Base-by-base conservation (phyloP, 2,113 vertebrate species). In the Sardina pilchardus region DNA sequence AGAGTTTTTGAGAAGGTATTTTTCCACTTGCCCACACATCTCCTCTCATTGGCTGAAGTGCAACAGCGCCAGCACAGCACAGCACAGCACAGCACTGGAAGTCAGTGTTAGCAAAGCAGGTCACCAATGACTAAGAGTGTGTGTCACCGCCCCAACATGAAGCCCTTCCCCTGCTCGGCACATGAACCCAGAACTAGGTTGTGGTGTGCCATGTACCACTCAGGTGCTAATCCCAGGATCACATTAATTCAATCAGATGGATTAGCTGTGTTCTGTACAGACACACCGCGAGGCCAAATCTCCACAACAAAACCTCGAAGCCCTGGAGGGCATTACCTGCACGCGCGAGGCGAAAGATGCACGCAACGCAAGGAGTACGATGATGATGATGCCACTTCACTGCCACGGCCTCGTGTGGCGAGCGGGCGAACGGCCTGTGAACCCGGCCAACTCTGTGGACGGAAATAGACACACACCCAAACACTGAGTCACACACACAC, bases 211-310 rank as follows among this genome's bases (percentile, higher is more conserved):
- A 78, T 78, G 71, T 17, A 78, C 71, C 71, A 16, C 71, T 78
- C 71, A 78, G 71, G 90, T 92, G 91, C 94, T 94, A 93, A 96
- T 93, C 88, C 87, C 83, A 47, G 88, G 86, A 88, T 89, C 83
- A 59, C 85, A 92, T 92, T 93, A 90, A 94, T 90, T 91, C 84
- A 93, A 92, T 93, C 90, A 86, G 24, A 44, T 26, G 89, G 91
- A 94, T 94, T 91, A 91, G 82, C 85, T 84, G 44, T 44, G 83
- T 84, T 59, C 71, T 85, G 81, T 26, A 30, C 0, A 42, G 14
- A 84, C 81, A 86, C 83, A 82, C 45, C 14, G 56, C 34, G 21
- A 43, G 75, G 85, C 63, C 26, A 48, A 48, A 36, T 24, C 39
- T 81, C 83, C 16, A 78, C 71, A 36, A 36, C 30, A 36, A 75